Evolutionary conservation across 2,113 vertebrate genomes (phyloP).

Genomic region (Hylia prasina): DNA sequence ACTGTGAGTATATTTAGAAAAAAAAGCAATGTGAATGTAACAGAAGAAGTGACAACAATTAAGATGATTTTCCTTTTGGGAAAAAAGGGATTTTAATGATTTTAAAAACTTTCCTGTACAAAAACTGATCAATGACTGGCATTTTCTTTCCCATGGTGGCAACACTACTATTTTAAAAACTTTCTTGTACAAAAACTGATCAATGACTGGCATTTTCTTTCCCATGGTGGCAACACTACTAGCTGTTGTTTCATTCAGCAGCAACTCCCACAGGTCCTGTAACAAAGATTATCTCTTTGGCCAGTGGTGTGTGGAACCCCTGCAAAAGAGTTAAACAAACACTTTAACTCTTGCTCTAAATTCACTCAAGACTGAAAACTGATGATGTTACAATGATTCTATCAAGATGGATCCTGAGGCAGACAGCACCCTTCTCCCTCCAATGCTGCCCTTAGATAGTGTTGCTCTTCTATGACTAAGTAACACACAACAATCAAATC

Average conservation of each 20-base stretch:
- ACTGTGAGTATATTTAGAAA: not conserved
- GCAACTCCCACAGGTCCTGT: not conserved
- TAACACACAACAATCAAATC: not conserved
- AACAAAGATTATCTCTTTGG: slow-evolving; percentile 84
- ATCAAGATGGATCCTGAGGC: not conserved
- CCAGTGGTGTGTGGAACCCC: slow-evolving; percentile 88
- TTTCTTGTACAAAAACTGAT: slow-evolving; percentile 59
- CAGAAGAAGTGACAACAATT: not conserved
- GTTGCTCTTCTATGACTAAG: not conserved
- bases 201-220: not conserved
- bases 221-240: not conserved
- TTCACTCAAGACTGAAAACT: not conserved
- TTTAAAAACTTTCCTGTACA: slow-evolving; percentile 63
- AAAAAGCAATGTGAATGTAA: not conserved
- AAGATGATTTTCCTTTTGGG: not conserved
- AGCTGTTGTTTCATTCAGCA: not conserved
- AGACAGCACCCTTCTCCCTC: not conserved
- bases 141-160: not conserved
- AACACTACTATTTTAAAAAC: slow-evolving; percentile 29
- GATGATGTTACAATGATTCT: not conserved
- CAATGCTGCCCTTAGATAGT: accelerated
- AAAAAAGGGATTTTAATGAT: slow-evolving; percentile 59
- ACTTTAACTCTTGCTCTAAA: not conserved
- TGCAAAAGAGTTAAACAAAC: slow-evolving; percentile 64
- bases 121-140: not conserved